Conservation (phyloP, 2,113 vertebrate genomes). For the Microtus richardsoni region DNA sequence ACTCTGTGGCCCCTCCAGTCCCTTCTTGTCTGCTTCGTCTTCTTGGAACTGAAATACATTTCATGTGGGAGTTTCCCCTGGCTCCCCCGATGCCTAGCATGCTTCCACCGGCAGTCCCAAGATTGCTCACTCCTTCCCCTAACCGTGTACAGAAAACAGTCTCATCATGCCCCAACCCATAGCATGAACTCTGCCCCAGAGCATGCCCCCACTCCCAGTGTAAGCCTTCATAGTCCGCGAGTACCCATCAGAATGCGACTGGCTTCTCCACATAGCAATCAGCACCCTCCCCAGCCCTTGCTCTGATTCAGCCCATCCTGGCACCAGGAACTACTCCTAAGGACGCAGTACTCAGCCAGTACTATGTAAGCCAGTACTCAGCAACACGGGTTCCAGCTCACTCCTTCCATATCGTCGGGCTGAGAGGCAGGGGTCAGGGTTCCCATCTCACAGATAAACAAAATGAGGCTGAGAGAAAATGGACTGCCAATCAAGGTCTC, state of each 20-base stretch:
- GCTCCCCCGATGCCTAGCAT: not conserved
- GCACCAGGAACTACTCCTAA: not conserved
- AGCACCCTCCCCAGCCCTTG: not conserved
- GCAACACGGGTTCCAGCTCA: not conserved
- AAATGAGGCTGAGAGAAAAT: not conserved
- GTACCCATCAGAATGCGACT: rapidly evolving
- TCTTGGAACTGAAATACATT: not conserved
- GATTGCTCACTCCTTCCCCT: not conserved
- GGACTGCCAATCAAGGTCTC: not conserved
- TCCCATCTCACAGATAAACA: not conserved
- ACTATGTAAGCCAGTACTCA: too few species aligned
- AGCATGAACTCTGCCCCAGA: not conserved
- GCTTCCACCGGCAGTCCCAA: too few species aligned
- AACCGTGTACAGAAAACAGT: not conserved
- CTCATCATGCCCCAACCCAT: not conserved
- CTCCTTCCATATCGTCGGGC: not conserved
- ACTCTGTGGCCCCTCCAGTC: not conserved
- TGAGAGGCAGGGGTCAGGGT: not conserved
- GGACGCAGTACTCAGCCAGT: not conserved
- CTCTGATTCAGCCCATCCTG: not conserved
- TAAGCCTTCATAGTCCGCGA: rapidly evolving
- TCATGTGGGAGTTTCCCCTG: too few species aligned
- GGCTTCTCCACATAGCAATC: rapidly evolving
- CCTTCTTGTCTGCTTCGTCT: not conserved
- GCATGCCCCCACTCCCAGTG: not conserved